Percentiles rank a stretch among this genome's conserved stretches.
Evolutionary conservation across 1,140 invertebrate genomes (phyloP).

Genomic region (Arion vulgaris): DNA sequence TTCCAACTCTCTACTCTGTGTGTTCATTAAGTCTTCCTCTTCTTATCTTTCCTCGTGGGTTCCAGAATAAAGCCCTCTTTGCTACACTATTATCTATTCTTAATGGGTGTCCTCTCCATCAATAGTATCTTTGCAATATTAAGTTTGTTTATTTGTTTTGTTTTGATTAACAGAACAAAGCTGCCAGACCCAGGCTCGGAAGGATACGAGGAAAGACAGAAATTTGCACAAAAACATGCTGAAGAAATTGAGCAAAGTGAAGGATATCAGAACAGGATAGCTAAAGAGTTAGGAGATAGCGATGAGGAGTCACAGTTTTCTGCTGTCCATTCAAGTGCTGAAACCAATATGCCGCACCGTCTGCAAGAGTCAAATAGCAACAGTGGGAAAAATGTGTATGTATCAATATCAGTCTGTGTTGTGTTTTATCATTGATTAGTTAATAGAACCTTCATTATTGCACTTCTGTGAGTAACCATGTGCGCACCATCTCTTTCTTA

Average conservation of each 20-base stretch:
- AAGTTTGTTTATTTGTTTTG: neutral
- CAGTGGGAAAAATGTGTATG: conserved; percentile 6
- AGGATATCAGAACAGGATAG: conserved; percentile 18
- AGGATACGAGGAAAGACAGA: conserved; percentile 22
- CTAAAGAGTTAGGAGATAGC: conserved; percentile 23
- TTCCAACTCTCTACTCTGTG: neutral
- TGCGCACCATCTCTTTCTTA: no score
- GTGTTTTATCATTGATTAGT: no score
- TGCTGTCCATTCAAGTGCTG: conserved; percentile 14
- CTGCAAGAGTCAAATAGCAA: neutral
- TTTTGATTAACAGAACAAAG: conserved; percentile 21
- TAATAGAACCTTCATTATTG: no score
- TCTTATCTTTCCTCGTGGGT: no score
- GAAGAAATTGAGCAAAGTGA: conserved; percentile 34
- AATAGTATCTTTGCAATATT: no score
- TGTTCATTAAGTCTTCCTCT: neutral
- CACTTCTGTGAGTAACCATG: no score
- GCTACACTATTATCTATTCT: no score
- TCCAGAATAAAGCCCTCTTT: no score
- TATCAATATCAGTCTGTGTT: no score
- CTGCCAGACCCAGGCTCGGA: conserved; percentile 30
- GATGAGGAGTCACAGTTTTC: conserved; percentile 32
- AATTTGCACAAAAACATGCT: conserved; percentile 33
- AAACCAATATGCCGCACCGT: neutral
- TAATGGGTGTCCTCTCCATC: no score